These are phyloP conservation scores for Pygoscelis antarcticus DNA, from an alignment of 2,113 vertebrate species.

Conservation along the genomic window DNA sequence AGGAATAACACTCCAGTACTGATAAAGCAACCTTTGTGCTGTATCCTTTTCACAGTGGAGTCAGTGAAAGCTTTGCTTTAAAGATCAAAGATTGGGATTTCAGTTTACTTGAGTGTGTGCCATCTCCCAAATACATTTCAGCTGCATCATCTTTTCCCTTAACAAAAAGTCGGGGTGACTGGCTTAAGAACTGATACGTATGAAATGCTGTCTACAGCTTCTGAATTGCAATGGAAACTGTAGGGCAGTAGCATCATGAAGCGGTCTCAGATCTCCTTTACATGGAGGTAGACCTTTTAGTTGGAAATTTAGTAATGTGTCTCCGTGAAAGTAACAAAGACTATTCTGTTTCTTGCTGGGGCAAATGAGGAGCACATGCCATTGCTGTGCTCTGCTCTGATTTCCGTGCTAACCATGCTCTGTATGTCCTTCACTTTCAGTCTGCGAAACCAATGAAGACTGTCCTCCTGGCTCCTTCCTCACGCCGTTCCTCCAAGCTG, in stretches of 20 bases:
- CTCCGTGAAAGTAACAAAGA: not conserved
- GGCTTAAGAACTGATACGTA: not conserved
- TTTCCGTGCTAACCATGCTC: not conserved
- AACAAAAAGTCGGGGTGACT: not conserved
- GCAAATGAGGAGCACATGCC: not conserved
- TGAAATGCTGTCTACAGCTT: not conserved
- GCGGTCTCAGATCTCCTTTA: not conserved
- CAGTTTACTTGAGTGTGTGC: not conserved
- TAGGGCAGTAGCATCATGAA: not conserved
- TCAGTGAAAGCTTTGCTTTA: not conserved
- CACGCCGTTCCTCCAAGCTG: constrained; percentile 89
- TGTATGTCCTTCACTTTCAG: constrained; percentile 69
- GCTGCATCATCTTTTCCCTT: not conserved
- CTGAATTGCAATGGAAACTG: not conserved
- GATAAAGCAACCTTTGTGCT: not conserved
- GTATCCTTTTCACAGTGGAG: not conserved
- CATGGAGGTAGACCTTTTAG: not conserved
- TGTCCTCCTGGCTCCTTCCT: constrained; percentile 91
- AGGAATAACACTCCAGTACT: not conserved
- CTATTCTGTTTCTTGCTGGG: not conserved
- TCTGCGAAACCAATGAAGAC: constrained; percentile 71
- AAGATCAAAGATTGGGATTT: not conserved
- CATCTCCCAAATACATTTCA: not conserved
- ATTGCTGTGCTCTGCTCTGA: not conserved
- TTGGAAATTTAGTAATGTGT: not conserved